Conservation (phyloP, 2,113 vertebrate species). For the Phalacrocorax brasilianus region DNA sequence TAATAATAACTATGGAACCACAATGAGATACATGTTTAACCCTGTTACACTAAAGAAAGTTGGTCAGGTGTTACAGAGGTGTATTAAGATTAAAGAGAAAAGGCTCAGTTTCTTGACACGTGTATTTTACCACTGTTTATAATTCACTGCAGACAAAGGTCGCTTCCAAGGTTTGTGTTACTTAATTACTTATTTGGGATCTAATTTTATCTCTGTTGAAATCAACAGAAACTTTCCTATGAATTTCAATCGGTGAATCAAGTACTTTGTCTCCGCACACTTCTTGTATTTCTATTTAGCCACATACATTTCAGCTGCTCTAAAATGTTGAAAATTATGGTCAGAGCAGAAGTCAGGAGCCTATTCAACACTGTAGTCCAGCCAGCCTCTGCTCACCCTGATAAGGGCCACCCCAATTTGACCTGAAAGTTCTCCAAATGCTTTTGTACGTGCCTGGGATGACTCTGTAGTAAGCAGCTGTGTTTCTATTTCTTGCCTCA, state of each 20-base stretch:
- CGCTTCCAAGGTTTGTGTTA: neutral
- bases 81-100: neutral
- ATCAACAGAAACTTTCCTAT: neutral
- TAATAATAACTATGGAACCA: neutral
- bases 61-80: neutral
- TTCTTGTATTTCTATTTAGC: neutral
- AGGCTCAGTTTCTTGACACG: neutral
- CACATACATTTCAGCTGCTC: neutral
- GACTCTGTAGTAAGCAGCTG: neutral
- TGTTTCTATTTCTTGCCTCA: constrained; percentile 19
- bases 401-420: neutral
- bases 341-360: neutral
- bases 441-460: neutral
- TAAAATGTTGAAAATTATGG: neutral
- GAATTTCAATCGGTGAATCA: neutral
- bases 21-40: neutral
- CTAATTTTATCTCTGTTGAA: neutral
- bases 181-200: neutral
- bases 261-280: neutral
- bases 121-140: neutral
- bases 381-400: neutral
- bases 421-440: neutral
- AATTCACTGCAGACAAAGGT: neutral
- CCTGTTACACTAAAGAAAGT: neutral
- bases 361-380: neutral